These are phyloP conservation scores for Ectobius pallidus DNA, from an alignment of 2,888 invertebrate genomes.

Conservation along the genomic window DNA sequence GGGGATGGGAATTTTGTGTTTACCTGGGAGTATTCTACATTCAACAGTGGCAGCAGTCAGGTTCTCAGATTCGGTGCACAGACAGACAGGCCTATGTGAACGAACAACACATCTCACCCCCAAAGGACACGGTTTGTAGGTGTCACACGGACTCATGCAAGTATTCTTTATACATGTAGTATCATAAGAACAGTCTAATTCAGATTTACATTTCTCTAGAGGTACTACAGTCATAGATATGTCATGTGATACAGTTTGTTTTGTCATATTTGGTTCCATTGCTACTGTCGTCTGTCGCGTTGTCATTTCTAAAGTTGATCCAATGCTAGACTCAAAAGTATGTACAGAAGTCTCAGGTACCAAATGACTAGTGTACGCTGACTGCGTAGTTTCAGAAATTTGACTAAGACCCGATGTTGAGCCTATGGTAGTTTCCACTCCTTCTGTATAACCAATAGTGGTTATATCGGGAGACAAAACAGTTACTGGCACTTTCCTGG, in stretches of 20 bases:
- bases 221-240: not conserved
- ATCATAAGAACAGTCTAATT: constrained; percentile 47
- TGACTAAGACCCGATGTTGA: too few species aligned
- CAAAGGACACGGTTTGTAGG: constrained; percentile 56
- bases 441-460: too few species aligned
- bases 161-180: constrained; percentile 57
- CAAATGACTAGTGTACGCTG: too few species aligned
- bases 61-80: constrained; percentile 58
- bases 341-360: not conserved
- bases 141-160: constrained; percentile 62
- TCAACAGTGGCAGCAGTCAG: constrained; percentile 52
- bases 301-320: too few species aligned
- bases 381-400: too few species aligned
- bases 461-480: too few species aligned
- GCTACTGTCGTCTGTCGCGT: not conserved
- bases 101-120: constrained; percentile 59
- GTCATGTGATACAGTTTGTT: not conserved
- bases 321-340: not conserved
- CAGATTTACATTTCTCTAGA: constrained; percentile 16
- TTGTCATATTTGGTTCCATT: not conserved
- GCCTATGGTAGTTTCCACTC: too few species aligned
- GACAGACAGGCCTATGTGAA: constrained; percentile 63
- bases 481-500: too few species aligned
- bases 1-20: constrained; percentile 49
- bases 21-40: constrained; percentile 68